phyloP scores from a whole-genome alignment of 2,797 vertebrate genomes.

The Tokudaia tokunoshimensis region DNA sequence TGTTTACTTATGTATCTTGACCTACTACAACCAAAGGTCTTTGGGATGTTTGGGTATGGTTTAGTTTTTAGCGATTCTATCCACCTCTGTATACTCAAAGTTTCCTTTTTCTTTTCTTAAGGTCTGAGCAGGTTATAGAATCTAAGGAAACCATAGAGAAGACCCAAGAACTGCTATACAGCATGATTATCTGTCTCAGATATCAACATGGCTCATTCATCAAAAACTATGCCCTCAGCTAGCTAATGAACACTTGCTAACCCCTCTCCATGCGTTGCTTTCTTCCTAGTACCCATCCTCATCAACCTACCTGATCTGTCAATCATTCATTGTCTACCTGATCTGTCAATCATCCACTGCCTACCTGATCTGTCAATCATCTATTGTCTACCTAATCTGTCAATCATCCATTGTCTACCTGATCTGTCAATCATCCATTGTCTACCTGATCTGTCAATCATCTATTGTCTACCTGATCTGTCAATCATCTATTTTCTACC shows the following conservation, averaged over 20 bases:
- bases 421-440: too few relatives aligned
- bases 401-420: background rate
- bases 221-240: background rate
- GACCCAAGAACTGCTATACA: background rate
- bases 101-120: conserved; percentile 7
- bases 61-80: conserved; percentile 10
- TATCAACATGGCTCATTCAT: background rate
- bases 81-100: background rate
- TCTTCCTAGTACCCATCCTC: background rate
- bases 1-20: background rate
- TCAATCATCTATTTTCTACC: background rate
- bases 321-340: background rate
- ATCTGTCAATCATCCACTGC: background rate
- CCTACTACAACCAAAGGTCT: background rate
- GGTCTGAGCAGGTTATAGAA: background rate
- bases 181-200: background rate
- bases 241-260: background rate
- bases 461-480: background rate
- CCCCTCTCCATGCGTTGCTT: background rate
- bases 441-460: background rate
- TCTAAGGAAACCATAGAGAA: conserved; percentile 22
- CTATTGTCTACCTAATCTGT: background rate
- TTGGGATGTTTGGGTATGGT: background rate
- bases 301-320: background rate
- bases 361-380: background rate